These are phyloP conservation scores for Ramphastos sulfuratus DNA, from an alignment of 2,113 vertebrate species.

Conservation along the genomic window DNA sequence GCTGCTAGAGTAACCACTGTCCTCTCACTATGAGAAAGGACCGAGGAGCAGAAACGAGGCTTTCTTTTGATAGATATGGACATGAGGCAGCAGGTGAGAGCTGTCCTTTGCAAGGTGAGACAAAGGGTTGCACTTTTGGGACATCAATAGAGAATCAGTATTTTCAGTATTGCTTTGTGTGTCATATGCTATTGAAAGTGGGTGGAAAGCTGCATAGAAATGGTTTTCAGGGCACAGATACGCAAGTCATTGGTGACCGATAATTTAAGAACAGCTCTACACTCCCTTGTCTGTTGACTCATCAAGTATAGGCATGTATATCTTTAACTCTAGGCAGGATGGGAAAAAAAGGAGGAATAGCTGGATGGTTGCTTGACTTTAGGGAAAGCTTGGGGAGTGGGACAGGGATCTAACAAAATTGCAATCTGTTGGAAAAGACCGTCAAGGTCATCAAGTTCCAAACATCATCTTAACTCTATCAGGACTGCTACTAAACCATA, in stretches of 20 bases:
- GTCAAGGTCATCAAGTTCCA: too few relatives aligned
- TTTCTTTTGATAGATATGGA: background rate
- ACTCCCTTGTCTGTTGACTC: background rate
- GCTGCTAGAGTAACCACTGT: background rate
- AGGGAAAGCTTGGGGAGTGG: background rate
- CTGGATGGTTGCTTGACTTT: background rate
- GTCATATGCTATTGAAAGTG: background rate
- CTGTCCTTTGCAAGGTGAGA: background rate
- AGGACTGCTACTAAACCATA: too few relatives aligned
- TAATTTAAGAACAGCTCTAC: background rate
- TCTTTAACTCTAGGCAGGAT: background rate
- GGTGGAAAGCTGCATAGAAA: background rate
- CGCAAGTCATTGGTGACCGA: background rate
- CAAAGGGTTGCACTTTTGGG: background rate
- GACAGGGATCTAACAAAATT: too few relatives aligned
- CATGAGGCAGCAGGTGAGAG: background rate
- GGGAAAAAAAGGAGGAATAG: background rate
- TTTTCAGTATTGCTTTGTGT: background rate
- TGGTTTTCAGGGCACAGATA: background rate
- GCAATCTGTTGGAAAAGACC: too few relatives aligned
- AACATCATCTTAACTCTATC: too few relatives aligned
- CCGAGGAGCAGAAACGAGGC: background rate
- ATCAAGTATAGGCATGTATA: fast-evolving
- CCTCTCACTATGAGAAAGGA: background rate
- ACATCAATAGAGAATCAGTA: background rate